A percentile compares a stretch with the other conserved stretches of the same genome.
Conservation (phyloP, 2,888 invertebrate species). For the Willowsia nigromaculata region DNA sequence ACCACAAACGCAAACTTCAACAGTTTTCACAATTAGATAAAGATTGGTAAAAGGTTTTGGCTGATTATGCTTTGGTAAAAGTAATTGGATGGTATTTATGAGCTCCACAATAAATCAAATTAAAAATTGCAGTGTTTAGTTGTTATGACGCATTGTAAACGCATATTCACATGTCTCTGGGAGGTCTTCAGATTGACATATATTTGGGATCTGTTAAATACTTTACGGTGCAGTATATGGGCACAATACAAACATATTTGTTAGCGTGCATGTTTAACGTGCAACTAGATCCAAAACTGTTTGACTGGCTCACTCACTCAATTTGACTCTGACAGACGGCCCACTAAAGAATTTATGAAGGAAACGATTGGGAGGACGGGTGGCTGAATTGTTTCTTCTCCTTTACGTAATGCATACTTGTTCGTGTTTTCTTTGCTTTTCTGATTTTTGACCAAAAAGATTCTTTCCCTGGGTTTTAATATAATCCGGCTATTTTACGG, state of each 20-base stretch:
- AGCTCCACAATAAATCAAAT: constrained; percentile 37
- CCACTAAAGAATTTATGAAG: constrained; percentile 68
- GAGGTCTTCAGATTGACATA: constrained; percentile 67
- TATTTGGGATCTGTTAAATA: constrained; percentile 56
- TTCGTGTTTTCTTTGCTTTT: not conserved
- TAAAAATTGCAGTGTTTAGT: constrained; percentile 51
- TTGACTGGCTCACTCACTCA: constrained; percentile 67
- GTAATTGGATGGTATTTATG: not conserved
- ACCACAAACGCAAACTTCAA: no score
- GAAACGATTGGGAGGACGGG: constrained; percentile 64
- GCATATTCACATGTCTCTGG: constrained; percentile 43
- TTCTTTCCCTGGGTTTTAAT: not conserved
- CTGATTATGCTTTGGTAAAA: no score
- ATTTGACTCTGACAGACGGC: constrained; percentile 66
- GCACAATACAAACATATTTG: not conserved
- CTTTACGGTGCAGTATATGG: not conserved
- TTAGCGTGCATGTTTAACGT: not conserved
- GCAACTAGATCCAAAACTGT: constrained; percentile 31
- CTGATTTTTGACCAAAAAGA: not conserved
- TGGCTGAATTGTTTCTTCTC: constrained; percentile 38
- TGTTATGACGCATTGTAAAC: constrained; percentile 34
- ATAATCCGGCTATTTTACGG: constrained; percentile 2
- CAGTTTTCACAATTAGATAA: no score
- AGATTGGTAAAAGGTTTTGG: not conserved
- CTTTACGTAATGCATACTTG: no score